Percentiles rank a stretch among this genome's conserved stretches.
These are phyloP conservation scores for Acropora yongei DNA, from an alignment of 64 coral and sea anemone genomes.

Conservation along the genomic window DNA sequence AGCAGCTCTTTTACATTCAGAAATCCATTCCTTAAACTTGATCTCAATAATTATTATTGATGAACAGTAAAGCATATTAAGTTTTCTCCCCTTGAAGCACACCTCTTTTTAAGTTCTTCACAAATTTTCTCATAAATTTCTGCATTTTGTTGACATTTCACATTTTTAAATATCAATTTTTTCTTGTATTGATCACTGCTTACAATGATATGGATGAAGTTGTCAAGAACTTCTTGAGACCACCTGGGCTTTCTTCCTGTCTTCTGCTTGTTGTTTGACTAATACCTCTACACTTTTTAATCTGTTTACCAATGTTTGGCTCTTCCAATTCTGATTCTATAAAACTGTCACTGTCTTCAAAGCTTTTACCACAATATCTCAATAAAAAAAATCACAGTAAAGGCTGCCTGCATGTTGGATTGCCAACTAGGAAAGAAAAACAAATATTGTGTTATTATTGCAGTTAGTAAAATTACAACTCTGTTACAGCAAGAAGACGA, in stretches of 20 bases:
- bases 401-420: too few species aligned
- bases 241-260: slow-evolving; percentile 40
- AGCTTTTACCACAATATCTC: neutral
- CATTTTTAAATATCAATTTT: slow-evolving; percentile 35
- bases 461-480: too few species aligned
- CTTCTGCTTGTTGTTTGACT: slow-evolving; percentile 31
- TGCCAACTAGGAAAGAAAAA: too few species aligned
- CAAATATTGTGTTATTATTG: too few species aligned
- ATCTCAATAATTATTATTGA: neutral
- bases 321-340: slow-evolving; percentile 16
- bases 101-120: neutral
- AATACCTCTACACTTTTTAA: slow-evolving; percentile 21
- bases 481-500: neutral
- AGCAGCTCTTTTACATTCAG: slow-evolving; percentile 65
- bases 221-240: slow-evolving; percentile 29
- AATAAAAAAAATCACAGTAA: neutral
- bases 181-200: slow-evolving; percentile 37
- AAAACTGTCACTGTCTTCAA: neutral
- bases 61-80: slow-evolving; percentile 20
- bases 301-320: neutral
- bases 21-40: slow-evolving; percentile 69
- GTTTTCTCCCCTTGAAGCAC: slow-evolving; percentile 22
- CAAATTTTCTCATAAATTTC: too few species aligned
- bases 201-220: slow-evolving; percentile 45
- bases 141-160: too few species aligned